Evolutionary conservation across 2,888 invertebrate species (phyloP), one percentile per base, ranked within the genome.

Genomic region (Linyphia triangularis): DNA sequence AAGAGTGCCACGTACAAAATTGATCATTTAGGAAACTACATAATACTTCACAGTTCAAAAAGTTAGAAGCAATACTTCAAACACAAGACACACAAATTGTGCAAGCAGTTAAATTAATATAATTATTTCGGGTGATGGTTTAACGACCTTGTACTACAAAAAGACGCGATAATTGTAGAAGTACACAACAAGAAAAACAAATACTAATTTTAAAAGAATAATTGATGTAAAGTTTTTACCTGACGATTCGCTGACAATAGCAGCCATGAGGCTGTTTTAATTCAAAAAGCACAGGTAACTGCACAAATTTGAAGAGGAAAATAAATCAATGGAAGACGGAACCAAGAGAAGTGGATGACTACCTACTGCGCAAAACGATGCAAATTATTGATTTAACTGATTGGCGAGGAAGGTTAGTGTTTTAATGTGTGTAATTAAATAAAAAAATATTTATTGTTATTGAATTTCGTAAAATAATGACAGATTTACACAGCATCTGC

Each of bases 231-330:
- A 51, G 19, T 24, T 24, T 5, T 40, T 88, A 88, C 86, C 86
- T 81, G 86, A 88, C 59, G 86, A 88, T 51, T 88, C 86, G 65
- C 86, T 88, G 43, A 81, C 86, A 28, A 88, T 81, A 30, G 86
- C 81, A 43, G 86, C 81, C 86, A 88, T 88, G 10, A 40, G 43
- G 9, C 5, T 33, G 16, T 24, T 40, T 28, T 22, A 37, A 22
- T 24, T 30, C 24, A 22, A 37, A n/a, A 5, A 72, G 24, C 28
- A 5, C 16, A 13, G 51, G 9, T 33, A 51, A n/a, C n/a, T 13
- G n/a, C n/a, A 51, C 5, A 13, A 26, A 63, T 33, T 13, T 5
- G 33, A n/a, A 30, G n/a, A 16, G 9, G 2, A 16, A 19, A 30
- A 28, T 28, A 65, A 67, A 30, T 30, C 33, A 19, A 67, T 19